These are phyloP conservation scores for Pachyseris speciosa DNA, from an alignment of 64 coral and sea anemone genomes.

Conservation along the genomic window DNA sequence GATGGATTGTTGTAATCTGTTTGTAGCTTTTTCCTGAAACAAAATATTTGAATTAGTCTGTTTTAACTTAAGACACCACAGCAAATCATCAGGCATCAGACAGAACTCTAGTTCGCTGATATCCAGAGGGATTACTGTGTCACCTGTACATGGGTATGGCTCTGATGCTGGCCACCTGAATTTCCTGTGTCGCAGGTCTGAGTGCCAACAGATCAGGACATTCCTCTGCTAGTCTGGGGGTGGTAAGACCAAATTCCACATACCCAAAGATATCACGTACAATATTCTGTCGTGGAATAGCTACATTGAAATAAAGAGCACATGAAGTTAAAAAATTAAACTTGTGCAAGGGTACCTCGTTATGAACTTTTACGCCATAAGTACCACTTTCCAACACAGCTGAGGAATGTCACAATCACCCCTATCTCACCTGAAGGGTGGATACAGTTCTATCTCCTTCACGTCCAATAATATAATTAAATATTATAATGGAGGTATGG, in stretches of 20 bases:
- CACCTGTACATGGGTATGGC: slow-evolving; percentile 85
- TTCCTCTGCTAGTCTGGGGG: slow-evolving; percentile 60
- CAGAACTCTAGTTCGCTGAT: neutral
- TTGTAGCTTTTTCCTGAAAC: slow-evolving; percentile 32
- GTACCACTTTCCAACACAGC: too few relatives aligned
- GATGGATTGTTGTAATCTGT: slow-evolving; percentile 17
- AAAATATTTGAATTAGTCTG: neutral
- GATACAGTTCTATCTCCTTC: too few relatives aligned
- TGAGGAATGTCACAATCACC: too few relatives aligned
- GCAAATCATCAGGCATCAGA: too few relatives aligned
- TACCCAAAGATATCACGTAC: slow-evolving; percentile 96
- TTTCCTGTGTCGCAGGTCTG: slow-evolving; percentile 72
- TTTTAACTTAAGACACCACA: too few relatives aligned
- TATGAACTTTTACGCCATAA: too few relatives aligned
- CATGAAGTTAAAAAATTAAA: neutral
- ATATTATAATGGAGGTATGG: too few relatives aligned
- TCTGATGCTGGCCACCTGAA: slow-evolving; percentile 72
- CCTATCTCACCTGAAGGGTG: too few relatives aligned
- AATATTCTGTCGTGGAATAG: slow-evolving; percentile 95
- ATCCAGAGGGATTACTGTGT: neutral
- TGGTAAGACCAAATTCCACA: slow-evolving; percentile 71
- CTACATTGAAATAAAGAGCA: slow-evolving; percentile 27
- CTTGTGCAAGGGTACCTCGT: too few relatives aligned
- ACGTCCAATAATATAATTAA: too few relatives aligned
- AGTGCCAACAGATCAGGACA: slow-evolving; percentile 76